Percentiles rank a stretch among this genome's conserved stretches.
Evolutionary conservation across 2,888 invertebrate genomes (phyloP).

Genomic region (Gymnocheta viridis): DNA sequence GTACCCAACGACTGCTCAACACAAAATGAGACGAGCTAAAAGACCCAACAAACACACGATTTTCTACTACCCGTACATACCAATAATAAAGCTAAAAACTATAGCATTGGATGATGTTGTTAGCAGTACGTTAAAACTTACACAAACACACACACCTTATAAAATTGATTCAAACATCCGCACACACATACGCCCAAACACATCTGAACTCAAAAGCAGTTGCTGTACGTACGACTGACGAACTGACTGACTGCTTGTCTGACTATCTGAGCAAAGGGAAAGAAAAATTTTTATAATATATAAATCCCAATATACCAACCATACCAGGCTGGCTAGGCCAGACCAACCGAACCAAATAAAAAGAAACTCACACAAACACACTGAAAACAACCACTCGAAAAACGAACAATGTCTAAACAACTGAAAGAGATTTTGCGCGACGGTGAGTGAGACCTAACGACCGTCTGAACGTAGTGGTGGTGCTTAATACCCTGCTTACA

Average conservation of each 20-base stretch:
- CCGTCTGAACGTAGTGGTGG: constrained; percentile 63
- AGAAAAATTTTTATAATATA: constrained; percentile 61
- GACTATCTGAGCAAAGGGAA: constrained; percentile 56
- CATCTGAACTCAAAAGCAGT: constrained; percentile 47
- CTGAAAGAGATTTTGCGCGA: constrained; percentile 34
- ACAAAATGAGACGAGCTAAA: constrained; percentile 71
- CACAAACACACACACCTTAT: constrained; percentile 20
- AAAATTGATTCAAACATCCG: constrained; percentile 40
- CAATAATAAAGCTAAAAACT: constrained; percentile 68
- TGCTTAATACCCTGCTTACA: constrained; percentile 50
- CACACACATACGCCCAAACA: constrained; percentile 31
- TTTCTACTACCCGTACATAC: constrained; percentile 64
- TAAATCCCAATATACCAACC: constrained; percentile 62
- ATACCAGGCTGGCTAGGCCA: constrained; percentile 55
- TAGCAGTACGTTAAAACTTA: constrained; percentile 57
- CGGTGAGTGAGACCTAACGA: constrained; percentile 46
- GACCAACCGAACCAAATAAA: constrained; percentile 56
- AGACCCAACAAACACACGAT: constrained; percentile 70
- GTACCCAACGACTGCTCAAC: constrained; percentile 72
- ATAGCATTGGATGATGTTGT: constrained; percentile 66
- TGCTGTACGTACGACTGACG: constrained; percentile 34
- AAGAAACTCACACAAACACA: constrained; percentile 15
- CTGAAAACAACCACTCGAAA: constrained; percentile 53
- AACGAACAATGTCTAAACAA: constrained; percentile 37
- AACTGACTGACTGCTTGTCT: constrained; percentile 20